Evolutionary conservation across 2,888 invertebrate genomes (phyloP).

Genomic region (Autographa pulchrina): DNA sequence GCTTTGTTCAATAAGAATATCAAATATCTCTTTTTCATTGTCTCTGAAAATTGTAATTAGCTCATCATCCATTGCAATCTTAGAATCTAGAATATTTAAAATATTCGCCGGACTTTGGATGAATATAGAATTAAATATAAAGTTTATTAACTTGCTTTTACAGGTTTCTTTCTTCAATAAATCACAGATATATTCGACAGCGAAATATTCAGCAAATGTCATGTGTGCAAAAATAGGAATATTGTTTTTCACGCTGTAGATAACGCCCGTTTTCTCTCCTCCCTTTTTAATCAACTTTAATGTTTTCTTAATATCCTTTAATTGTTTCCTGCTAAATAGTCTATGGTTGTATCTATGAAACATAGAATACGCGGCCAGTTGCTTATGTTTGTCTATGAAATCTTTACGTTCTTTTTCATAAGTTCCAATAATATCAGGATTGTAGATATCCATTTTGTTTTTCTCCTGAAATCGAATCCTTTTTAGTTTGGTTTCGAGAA

Average conservation of each 20-base stretch:
- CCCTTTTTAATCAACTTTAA: constrained; percentile 25
- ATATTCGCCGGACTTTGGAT: neutral
- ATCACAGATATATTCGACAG: constrained; percentile 42
- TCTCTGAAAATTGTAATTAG: neutral
- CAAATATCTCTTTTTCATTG: neutral
- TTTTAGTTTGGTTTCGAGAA: constrained; percentile 41
- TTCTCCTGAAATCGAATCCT: constrained; percentile 43
- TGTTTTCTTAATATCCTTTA: constrained; percentile 19
- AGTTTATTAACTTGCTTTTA: constrained; percentile 6
- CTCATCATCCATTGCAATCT: constrained; percentile 5
- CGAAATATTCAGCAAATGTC: constrained; percentile 43
- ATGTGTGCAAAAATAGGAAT: constrained; percentile 37
- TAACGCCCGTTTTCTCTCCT: constrained; percentile 36
- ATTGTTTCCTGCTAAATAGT: constrained; percentile 22
- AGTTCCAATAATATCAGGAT: constrained; percentile 19
- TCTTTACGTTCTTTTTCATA: constrained; percentile 39
- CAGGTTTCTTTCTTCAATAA: constrained; percentile 21
- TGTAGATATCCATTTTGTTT: constrained; percentile 30
- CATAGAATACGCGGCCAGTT: constrained; percentile 38
- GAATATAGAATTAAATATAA: constrained; percentile 16
- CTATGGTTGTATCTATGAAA: constrained; percentile 2
- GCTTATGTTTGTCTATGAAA: constrained; percentile 37
- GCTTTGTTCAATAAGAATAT: neutral
- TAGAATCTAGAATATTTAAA: constrained; percentile 16
- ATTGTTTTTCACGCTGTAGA: constrained; percentile 27